A percentile compares a stretch with the other conserved stretches of the same genome.
Evolutionary conservation across 2,888 invertebrate genomes (phyloP).

Genomic region (Stegana nigrithorax): DNA sequence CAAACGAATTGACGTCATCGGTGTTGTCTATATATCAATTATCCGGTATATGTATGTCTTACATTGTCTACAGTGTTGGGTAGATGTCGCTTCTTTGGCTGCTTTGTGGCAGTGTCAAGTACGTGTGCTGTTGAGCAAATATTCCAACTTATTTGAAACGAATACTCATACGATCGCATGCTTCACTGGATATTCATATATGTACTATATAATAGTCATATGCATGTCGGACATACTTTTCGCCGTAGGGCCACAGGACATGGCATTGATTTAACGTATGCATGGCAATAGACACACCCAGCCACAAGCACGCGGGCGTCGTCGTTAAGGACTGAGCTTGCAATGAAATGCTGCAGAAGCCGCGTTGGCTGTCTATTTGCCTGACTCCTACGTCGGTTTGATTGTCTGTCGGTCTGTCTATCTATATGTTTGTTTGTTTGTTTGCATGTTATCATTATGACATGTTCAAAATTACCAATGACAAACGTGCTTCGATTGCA

Average conservation of each 20-base stretch:
- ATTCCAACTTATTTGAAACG: slow-evolving; percentile 19
- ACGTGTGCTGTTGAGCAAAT: slow-evolving; percentile 35
- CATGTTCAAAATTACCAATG: slow-evolving; percentile 61
- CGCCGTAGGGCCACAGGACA: not conserved
- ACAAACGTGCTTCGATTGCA: slow-evolving; percentile 52
- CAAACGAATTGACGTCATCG: no score
- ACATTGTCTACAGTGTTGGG: not conserved
- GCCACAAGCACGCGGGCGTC: not conserved
- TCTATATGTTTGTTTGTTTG: slow-evolving; percentile 33
- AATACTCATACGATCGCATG: not conserved
- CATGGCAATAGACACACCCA: not conserved
- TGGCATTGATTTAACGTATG: not conserved
- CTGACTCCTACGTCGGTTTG: slow-evolving; percentile 7
- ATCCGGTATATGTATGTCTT: not conserved
- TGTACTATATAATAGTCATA: no score
- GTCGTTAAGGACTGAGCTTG: not conserved
- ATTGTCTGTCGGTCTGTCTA: slow-evolving; percentile 22
- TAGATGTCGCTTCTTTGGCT: not conserved
- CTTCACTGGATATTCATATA: no score
- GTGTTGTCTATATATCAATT: slow-evolving; percentile 6
- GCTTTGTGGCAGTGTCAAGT: not conserved
- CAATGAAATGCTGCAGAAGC: not conserved
- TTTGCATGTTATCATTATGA: slow-evolving; percentile 54
- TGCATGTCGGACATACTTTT: no score
- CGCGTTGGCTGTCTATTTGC: not conserved